Evolutionary conservation across 2,113 vertebrate genomes (phyloP).

Genomic region (Plestiodon gilberti): DNA sequence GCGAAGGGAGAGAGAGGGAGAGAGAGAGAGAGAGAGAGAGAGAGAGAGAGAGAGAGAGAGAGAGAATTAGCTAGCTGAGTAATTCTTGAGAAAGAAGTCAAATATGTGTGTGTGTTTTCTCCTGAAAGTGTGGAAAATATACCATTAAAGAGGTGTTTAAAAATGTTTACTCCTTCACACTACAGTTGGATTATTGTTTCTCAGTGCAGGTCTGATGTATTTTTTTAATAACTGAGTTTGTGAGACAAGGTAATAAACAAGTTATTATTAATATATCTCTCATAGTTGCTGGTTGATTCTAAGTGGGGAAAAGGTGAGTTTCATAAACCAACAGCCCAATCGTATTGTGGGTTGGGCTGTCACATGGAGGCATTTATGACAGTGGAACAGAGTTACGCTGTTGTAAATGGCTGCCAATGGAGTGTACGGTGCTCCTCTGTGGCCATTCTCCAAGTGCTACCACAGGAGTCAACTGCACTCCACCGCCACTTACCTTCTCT

Average conservation of each 20-base stretch:
- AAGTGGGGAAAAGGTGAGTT: slow-evolving; percentile 6
- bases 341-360: too few species aligned
- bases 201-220: slow-evolving; percentile 35
- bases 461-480: too few species aligned
- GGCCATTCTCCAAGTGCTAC: too few species aligned
- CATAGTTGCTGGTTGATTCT: slow-evolving; percentile 15
- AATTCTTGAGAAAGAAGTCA: neutral
- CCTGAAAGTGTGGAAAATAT: neutral
- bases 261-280: slow-evolving; percentile 38
- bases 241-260: neutral
- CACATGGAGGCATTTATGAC: too few species aligned
- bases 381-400: too few species aligned
- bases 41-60: fast-evolving
- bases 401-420: too few species aligned
- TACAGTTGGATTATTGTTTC: slow-evolving; percentile 5
- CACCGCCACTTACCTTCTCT: too few species aligned
- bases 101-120: neutral
- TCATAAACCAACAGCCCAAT: neutral
- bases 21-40: fast-evolving
- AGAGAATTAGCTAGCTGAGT: fast-evolving
- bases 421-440: too few species aligned
- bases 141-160: neutral
- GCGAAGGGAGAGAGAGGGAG: fast-evolving
- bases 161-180: neutral
- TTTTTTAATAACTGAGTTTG: slow-evolving; percentile 49